A percentile compares a stretch with the other conserved stretches of the same genome.
These are phyloP conservation scores for Ormyrus pomaceus DNA, from an alignment of 2,888 invertebrate species.

Conservation along the genomic window DNA sequence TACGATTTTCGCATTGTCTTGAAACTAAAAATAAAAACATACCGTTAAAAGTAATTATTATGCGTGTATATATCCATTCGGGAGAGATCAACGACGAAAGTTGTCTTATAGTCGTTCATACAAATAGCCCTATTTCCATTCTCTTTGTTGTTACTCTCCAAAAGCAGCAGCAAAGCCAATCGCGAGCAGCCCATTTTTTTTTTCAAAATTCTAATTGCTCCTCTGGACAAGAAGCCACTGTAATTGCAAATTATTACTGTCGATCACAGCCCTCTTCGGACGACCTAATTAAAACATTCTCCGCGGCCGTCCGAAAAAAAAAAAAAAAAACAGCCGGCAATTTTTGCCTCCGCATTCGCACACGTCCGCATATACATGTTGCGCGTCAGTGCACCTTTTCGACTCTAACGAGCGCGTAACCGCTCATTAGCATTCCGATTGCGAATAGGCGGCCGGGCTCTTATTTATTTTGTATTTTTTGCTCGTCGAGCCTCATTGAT, in stretches of 20 bases:
- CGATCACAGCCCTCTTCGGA: too few species aligned
- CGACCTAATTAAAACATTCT: too few species aligned
- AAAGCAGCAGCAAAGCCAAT: not conserved
- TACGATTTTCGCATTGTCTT: not conserved
- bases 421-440: constrained; percentile 28
- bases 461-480: not conserved
- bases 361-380: not conserved
- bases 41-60: not conserved
- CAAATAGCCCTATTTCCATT: constrained; percentile 14
- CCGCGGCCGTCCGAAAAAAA: not conserved
- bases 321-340: not conserved
- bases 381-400: not conserved
- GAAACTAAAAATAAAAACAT: not conserved
- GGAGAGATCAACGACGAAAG: constrained; percentile 2
- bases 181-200: too few species aligned
- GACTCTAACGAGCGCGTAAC: too few species aligned
- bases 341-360: not conserved
- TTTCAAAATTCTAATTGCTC: not conserved
- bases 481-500: not conserved
- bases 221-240: not conserved
- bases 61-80: too few species aligned
- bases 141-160: too few species aligned
- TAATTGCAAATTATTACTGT: too few species aligned
- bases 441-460: not conserved
- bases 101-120: not conserved